Conservation (phyloP, 1,140 invertebrate species). For the Eriocheir sinensis region DNA sequence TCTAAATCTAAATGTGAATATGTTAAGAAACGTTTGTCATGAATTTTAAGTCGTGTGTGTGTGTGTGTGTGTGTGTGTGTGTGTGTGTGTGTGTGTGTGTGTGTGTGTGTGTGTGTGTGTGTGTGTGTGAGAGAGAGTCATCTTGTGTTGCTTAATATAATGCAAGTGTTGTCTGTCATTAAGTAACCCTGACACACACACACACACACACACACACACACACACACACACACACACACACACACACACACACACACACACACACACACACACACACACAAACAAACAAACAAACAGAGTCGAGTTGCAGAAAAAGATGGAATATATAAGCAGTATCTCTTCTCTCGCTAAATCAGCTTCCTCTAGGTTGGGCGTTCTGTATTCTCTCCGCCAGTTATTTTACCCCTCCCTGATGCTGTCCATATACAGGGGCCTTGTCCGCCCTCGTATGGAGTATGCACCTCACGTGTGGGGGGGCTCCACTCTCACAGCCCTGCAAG, state of each 20-base stretch:
- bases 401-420: no score
- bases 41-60: background rate
- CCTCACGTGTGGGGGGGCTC: no score
- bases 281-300: background rate
- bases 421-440: no score
- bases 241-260: conserved; percentile 14
- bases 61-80: background rate
- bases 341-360: background rate
- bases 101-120: background rate
- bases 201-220: background rate
- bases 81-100: background rate
- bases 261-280: background rate
- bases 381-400: no score
- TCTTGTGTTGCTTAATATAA: background rate
- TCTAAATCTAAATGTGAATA: background rate
- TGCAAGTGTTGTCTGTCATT: background rate
- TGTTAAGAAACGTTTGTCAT: background rate
- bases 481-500: background rate
- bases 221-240: background rate
- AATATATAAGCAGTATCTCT: background rate
- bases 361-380: no score
- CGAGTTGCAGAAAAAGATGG: background rate
- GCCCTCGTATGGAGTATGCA: no score
- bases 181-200: background rate
- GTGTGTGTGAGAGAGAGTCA: background rate